Evolutionary conservation across 2,888 invertebrate species (phyloP), one percentile per base, ranked within the genome.

Genomic region (Alloplasta piceator): DNA sequence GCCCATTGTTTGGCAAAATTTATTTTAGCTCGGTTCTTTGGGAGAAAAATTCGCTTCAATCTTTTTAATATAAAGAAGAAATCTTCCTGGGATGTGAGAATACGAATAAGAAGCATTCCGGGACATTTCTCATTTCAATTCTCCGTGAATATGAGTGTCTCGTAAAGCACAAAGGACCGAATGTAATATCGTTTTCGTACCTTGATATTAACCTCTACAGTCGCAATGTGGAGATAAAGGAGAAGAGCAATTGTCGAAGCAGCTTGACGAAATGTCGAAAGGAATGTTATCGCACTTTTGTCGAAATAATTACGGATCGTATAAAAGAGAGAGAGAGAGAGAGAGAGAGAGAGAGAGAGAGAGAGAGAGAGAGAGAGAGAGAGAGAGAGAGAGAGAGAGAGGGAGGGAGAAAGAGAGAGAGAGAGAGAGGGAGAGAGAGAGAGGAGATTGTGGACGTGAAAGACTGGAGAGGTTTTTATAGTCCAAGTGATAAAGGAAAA

Each of bases 401-500:
- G 39, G 14, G 50, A 50, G 38, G 10, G 52, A 66, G 36, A 12
- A 16, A 7, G 4, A 46, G 12, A 10, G 46, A 43, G 6, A 41
- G 14, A n/a, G 10, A 38, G 14, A n/a, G 41, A 41, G 55, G 48
- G 48, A 48, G 9, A n/a, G n/a, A 10, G 4, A 4, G 2, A 10
- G 2, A 1, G 43, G 43, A 43, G 46, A 48, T 12, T 48, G 10
- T 48, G 48, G 26, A 26, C 26, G 26, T 26, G 26, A 26, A 26
- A 26, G 26, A 26, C 26, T 26, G 26, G 26, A 41, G 38, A n/a
- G 26, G 43, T 26, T 26, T 70, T 58, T 58, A 77, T 56, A 56
- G 36, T 46, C 36, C 26, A 58, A 26, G 36, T 50, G 70, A 75
- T 79, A 79, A 75, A 79, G 68, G 16, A 66, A 79, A 79, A 70